These are phyloP conservation scores for Villa cingulata DNA, from an alignment of 2,888 invertebrate species.

Conservation along the genomic window DNA sequence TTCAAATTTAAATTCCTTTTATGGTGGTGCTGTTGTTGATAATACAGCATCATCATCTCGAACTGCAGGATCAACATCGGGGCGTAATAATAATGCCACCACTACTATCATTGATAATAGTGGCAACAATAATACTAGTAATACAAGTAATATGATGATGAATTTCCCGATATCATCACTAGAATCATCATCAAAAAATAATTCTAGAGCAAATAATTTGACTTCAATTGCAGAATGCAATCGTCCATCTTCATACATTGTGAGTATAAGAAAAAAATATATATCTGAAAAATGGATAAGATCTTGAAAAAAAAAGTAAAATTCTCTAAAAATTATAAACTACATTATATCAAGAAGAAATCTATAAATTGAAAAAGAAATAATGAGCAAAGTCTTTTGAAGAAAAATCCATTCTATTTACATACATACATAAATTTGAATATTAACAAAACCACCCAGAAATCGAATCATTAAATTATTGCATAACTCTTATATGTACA, in stretches of 20 bases:
- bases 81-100: neutral
- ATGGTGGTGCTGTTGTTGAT: neutral
- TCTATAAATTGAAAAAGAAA: no score
- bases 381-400: constrained; percentile 9
- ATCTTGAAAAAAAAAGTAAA: neutral
- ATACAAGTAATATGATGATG: neutral
- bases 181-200: neutral
- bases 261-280: constrained; percentile 15
- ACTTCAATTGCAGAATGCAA: constrained; percentile 10
- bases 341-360: no score
- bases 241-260: constrained; percentile 32
- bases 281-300: neutral
- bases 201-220: no score
- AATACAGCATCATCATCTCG: neutral
- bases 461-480: no score
- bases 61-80: neutral
- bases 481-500: no score
- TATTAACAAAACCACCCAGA: no score
- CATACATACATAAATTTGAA: no score
- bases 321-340: no score
- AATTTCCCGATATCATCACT: neutral
- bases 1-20: neutral
- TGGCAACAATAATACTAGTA: neutral
- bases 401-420: no score
- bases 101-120: neutral